Percentiles rank a stretch among this genome's conserved stretches.
phyloP scores from a whole-genome alignment of 2,113 vertebrate genomes.

The Peromyscus maniculatus region DNA sequence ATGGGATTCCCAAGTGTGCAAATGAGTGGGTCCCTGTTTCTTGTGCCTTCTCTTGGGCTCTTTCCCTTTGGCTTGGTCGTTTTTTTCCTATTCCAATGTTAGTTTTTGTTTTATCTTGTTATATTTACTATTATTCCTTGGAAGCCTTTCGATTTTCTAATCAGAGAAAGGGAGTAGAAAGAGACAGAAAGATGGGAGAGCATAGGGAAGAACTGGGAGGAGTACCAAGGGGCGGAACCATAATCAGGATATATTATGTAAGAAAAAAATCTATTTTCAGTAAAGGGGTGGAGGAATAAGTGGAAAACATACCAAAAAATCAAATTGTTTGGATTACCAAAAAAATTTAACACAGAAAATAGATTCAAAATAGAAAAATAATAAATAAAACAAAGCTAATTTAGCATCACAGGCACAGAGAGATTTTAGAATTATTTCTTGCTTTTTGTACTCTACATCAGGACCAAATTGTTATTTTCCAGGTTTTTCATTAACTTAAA shows the following conservation, averaged over 20 bases:
- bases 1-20: background rate
- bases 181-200: background rate
- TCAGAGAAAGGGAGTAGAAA: background rate
- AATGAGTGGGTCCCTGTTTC: background rate
- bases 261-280: background rate
- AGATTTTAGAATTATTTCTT: slow-evolving; percentile 82
- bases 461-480: slow-evolving; percentile 78
- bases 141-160: background rate
- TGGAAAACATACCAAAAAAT: background rate
- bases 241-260: background rate
- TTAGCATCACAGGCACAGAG: slow-evolving; percentile 67
- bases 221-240: too few species aligned
- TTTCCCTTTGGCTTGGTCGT: background rate
- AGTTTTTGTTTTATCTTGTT: background rate
- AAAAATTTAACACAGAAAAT: background rate
- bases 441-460: slow-evolving; percentile 73
- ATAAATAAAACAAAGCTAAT: slow-evolving; percentile 76
- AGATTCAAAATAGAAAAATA: slow-evolving; percentile 68
- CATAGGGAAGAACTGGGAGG: background rate
- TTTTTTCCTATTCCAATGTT: background rate
- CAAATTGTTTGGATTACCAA: background rate
- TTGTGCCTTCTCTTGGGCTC: background rate
- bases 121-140: background rate
- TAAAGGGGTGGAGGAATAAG: background rate
- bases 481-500: slow-evolving; percentile 82